Conservation (phyloP, 2,113 vertebrate species). For the Neodon shergylaensis region DNA sequence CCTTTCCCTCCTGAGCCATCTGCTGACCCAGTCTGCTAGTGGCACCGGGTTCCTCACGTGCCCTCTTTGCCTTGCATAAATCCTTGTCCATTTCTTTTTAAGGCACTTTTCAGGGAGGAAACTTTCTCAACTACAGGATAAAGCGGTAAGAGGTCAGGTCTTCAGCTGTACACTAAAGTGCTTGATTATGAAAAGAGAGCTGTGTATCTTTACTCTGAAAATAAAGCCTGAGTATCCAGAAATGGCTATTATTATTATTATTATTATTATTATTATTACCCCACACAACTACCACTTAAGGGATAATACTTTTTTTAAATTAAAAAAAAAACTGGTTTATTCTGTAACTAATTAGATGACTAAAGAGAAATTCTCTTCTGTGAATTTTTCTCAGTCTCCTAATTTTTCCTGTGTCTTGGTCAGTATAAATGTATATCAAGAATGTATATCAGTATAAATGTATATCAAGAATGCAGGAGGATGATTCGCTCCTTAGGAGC, state of each 20-base stretch:
- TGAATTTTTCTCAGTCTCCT: background rate
- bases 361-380: background rate
- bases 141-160: background rate
- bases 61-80: background rate
- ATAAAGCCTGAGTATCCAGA: background rate
- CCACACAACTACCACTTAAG: background rate
- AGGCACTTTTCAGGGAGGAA: background rate
- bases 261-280: background rate
- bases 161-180: background rate
- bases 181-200: background rate
- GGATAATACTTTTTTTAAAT: background rate
- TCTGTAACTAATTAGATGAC: background rate
- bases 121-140: background rate
- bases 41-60: background rate
- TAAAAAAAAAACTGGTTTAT: background rate
- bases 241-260: background rate
- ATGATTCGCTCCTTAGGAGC: background rate
- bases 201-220: background rate
- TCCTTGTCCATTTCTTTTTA: background rate
- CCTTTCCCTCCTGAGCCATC: background rate
- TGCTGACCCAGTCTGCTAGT: background rate
- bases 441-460: background rate
- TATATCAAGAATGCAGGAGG: background rate
- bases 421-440: background rate
- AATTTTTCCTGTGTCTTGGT: conserved; percentile 37